These are phyloP conservation scores for Cranoglanis bouderius DNA, from an alignment of 2,113 vertebrate species.

Conservation along the genomic window DNA sequence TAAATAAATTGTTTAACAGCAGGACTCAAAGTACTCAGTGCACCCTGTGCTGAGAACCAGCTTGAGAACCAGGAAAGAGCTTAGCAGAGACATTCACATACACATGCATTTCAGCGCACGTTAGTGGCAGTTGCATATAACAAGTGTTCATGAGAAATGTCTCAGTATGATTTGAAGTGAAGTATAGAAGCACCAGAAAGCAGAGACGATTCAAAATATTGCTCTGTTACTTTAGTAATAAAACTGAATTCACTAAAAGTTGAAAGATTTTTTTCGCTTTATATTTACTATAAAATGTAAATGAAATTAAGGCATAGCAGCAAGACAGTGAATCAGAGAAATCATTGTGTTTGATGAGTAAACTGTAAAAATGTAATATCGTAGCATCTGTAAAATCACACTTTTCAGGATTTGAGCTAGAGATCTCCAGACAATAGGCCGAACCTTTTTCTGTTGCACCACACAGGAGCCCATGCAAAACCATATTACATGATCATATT, in stretches of 20 bases:
- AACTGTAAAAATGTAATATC: background rate
- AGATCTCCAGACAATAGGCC: background rate
- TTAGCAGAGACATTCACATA: background rate
- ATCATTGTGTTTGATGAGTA: background rate
- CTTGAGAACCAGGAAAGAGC: conserved; percentile 1
- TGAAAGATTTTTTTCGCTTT: background rate
- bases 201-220: background rate
- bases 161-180: background rate
- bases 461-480: background rate
- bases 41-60: background rate
- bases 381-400: background rate
- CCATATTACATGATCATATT: background rate
- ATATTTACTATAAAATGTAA: background rate
- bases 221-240: background rate
- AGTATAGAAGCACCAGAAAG: background rate
- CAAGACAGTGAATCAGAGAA: background rate
- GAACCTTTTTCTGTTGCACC: background rate
- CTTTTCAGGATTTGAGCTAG: background rate
- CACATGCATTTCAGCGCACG: background rate
- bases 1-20: conserved; percentile 35
- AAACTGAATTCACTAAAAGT: background rate
- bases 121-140: background rate
- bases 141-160: background rate
- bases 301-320: background rate
- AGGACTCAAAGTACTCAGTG: conserved; percentile 18